Percentiles rank a stretch among this genome's conserved stretches.
Conservation (phyloP, 1,140 invertebrate species). For the Tenebrio molitor region DNA sequence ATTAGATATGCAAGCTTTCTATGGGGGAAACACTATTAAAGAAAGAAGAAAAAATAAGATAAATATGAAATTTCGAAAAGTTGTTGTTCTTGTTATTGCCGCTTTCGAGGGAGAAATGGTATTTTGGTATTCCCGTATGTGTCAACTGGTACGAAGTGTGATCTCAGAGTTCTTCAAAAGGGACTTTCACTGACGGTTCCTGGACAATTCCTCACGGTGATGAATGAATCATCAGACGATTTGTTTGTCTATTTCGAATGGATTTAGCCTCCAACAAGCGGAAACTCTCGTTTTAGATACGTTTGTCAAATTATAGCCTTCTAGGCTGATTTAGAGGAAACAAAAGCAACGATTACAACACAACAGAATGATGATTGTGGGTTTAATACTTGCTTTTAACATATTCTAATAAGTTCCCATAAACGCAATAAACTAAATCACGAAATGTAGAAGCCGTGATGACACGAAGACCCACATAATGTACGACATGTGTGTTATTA, state of each 20-base stretch:
- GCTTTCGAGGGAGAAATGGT: not conserved
- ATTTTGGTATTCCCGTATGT: not conserved
- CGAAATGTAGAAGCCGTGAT: slow-evolving; percentile 38
- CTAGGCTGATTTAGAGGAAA: too few species aligned
- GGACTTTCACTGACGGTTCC: not conserved
- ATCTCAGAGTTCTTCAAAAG: slow-evolving; percentile 2
- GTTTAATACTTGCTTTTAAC: too few species aligned
- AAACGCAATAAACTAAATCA: slow-evolving; percentile 25
- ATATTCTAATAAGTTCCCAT: too few species aligned
- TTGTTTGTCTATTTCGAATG: slow-evolving; percentile 12
- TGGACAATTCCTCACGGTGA: slow-evolving; percentile 7
- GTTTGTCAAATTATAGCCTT: too few species aligned
- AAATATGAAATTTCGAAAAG: not conserved
- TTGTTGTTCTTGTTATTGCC: not conserved
- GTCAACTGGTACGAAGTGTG: not conserved
- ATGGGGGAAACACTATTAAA: slow-evolving; percentile 17
- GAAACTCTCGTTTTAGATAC: slow-evolving; percentile 17
- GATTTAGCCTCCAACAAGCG: too few species aligned
- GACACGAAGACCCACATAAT: slow-evolving; percentile 43
- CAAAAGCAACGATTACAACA: too few species aligned
- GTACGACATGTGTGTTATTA: slow-evolving; percentile 21
- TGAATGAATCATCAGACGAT: slow-evolving; percentile 11
- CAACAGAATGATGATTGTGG: too few species aligned
- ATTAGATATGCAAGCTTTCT: slow-evolving; percentile 37
- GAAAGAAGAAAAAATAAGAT: not conserved